These are phyloP conservation scores for Drosophila grimshawi DNA, from an alignment of 1,140 invertebrate genomes.

Conservation along the genomic window DNA sequence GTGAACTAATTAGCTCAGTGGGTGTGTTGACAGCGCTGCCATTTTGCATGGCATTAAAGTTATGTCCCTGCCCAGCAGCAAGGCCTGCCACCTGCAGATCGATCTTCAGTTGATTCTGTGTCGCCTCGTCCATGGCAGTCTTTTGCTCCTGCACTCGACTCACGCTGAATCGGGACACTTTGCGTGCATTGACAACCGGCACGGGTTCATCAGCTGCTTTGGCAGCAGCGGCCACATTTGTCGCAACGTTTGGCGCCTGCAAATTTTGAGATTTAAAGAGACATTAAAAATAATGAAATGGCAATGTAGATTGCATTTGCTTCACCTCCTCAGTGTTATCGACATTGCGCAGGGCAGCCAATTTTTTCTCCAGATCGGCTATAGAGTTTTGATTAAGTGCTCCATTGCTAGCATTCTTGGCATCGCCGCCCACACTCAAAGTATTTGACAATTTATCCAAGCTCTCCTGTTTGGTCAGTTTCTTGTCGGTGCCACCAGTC, in stretches of 20 bases:
- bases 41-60: constrained; percentile 51
- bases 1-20: constrained; percentile 66
- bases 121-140: constrained; percentile 48
- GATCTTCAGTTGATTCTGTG: constrained; percentile 67
- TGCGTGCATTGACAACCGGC: constrained; percentile 56
- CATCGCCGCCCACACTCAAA: constrained; percentile 29
- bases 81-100: constrained; percentile 58
- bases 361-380: constrained; percentile 80
- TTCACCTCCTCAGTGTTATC: constrained; percentile 69
- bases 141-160: constrained; percentile 80
- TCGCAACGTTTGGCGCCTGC: constrained; percentile 18
- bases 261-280: neutral
- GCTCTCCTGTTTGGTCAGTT: constrained; percentile 73
- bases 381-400: constrained; percentile 75
- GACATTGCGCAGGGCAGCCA: constrained; percentile 75
- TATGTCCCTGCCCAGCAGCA: constrained; percentile 43
- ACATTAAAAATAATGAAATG: neutral
- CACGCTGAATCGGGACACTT: constrained; percentile 81
- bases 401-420: constrained; percentile 62
- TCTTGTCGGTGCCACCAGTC: constrained; percentile 42
- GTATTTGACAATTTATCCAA: constrained; percentile 62
- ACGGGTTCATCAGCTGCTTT: constrained; percentile 59
- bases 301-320: neutral
- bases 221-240: constrained; percentile 11
- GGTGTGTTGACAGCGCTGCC: constrained; percentile 73